Percentiles rank a stretch among this genome's conserved stretches.
Evolutionary conservation across 2,797 vertebrate species (phyloP).

Genomic region (Perodicticus potto): DNA sequence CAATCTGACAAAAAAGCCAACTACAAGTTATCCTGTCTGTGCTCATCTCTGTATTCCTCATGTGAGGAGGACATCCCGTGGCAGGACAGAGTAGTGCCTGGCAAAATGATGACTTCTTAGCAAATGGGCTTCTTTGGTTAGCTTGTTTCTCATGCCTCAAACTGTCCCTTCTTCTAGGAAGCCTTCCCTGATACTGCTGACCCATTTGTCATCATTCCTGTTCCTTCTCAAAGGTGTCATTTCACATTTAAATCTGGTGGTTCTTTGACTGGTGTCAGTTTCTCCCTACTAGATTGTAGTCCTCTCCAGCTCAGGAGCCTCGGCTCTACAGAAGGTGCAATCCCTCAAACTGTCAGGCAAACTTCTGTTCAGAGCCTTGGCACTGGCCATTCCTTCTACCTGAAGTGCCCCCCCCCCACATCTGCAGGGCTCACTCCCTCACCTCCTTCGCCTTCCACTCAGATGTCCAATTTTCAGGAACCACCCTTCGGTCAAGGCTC

Average conservation of each 20-base stretch:
- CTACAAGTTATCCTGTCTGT: background rate
- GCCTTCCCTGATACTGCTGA: background rate
- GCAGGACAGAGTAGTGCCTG: background rate
- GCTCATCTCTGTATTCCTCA: background rate
- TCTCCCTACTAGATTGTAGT: background rate
- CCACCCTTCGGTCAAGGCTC: background rate
- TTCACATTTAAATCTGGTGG: background rate
- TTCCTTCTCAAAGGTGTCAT: background rate
- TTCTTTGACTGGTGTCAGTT: background rate
- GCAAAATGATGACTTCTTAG: background rate
- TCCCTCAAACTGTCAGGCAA: background rate
- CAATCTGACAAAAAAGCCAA: background rate
- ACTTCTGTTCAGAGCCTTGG: background rate
- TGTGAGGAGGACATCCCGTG: background rate
- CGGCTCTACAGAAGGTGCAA: background rate
- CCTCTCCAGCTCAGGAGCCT: background rate
- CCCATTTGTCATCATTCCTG: background rate
- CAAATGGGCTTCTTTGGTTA: background rate
- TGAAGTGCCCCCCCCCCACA: background rate
- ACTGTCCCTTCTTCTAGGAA: background rate
- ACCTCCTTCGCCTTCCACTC: background rate
- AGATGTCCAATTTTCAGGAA: background rate
- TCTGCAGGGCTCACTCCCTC: background rate
- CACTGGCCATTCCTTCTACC: background rate
- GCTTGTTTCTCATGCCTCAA: background rate